Evolutionary conservation across 2,888 invertebrate genomes (phyloP).

Genomic region (Brenthis daphne): DNA sequence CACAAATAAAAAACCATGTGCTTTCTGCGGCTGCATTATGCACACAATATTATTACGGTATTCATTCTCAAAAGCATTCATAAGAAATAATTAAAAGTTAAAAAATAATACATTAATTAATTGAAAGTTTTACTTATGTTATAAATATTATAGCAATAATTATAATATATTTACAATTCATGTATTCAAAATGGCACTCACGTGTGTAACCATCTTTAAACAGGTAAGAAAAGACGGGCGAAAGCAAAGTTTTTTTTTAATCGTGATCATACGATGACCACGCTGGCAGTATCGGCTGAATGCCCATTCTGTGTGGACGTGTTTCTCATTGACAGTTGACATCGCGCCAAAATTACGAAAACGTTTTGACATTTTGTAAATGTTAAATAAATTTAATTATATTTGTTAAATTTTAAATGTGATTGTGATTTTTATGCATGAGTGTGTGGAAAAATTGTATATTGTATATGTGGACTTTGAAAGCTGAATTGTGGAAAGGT

Average conservation of each 20-base stretch:
- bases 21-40: too few species aligned
- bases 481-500: slow-evolving; percentile 30
- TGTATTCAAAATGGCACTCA: slow-evolving; percentile 3
- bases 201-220: slow-evolving; percentile 2
- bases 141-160: too few species aligned
- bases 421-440: slow-evolving; percentile 5
- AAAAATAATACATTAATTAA: too few species aligned
- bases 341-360: slow-evolving; percentile 42
- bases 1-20: too few species aligned
- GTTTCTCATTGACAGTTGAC: slow-evolving; percentile 24
- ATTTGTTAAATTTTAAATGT: slow-evolving; percentile 1
- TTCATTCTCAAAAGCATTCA: too few species aligned
- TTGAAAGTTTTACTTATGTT: too few species aligned
- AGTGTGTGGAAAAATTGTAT: slow-evolving; percentile 9
- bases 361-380: slow-evolving; percentile 19
- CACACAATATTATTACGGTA: too few species aligned
- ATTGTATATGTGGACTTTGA: slow-evolving; percentile 19
- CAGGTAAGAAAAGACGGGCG: slow-evolving; percentile 36
- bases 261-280: slow-evolving; percentile 36
- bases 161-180: too few species aligned
- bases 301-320: slow-evolving; percentile 31
- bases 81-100: too few species aligned
- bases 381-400: neutral
- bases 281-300: slow-evolving; percentile 42
- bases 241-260: slow-evolving; percentile 36